Percentiles rank a stretch among this genome's conserved stretches.
Evolutionary conservation across 2,888 invertebrate genomes (phyloP).

Genomic region (Rapana venosa): DNA sequence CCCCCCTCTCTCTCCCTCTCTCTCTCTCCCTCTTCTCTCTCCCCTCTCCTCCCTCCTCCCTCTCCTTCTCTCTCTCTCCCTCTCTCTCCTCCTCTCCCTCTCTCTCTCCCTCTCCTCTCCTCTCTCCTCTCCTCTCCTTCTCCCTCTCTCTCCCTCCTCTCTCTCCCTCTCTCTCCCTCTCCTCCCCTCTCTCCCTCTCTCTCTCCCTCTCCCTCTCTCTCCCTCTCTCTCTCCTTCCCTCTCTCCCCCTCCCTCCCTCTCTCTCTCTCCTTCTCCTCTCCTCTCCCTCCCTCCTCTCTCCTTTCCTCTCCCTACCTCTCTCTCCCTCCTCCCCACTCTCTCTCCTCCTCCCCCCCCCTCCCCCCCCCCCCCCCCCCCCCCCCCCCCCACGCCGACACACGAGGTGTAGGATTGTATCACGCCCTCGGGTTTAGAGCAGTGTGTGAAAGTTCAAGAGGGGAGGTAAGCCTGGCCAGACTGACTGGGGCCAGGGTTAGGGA

Average conservation of each 20-base stretch:
- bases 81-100: background rate
- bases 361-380: background rate
- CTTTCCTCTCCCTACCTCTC: background rate
- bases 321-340: background rate
- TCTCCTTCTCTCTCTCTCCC: constrained; percentile 10
- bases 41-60: background rate
- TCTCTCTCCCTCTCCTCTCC: background rate
- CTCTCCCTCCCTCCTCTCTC: background rate
- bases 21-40: background rate
- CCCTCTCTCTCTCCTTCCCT: no score
- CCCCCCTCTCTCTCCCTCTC: background rate
- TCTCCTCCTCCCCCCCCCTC: background rate
- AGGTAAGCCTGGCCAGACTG: constrained; percentile 9
- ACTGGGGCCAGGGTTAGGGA: background rate
- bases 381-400: background rate
- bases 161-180: background rate
- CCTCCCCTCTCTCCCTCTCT: background rate
- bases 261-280: background rate
- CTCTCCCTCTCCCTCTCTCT: no score
- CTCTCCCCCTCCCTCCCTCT: no score
- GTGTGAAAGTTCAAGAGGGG: constrained; percentile 4
- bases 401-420: background rate
- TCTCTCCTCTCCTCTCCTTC: background rate
- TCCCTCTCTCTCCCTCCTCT: background rate
- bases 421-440: background rate